Conservation (phyloP, 2,888 invertebrate genomes). For the Lomographa bimaculata region DNA sequence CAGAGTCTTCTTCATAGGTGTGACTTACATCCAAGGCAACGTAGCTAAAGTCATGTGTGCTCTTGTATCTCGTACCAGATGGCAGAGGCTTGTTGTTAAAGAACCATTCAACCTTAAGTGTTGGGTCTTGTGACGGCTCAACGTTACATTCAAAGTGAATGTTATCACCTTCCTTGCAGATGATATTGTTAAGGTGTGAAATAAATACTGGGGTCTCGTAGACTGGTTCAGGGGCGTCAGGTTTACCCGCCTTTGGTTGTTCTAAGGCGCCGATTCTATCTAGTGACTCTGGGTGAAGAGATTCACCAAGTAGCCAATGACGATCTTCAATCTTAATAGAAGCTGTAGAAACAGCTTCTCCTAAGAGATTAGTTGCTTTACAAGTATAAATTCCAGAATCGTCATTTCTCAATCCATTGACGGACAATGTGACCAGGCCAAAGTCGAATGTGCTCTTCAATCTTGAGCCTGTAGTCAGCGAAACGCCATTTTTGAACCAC, state of each 20-base stretch:
- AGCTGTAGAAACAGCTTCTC: constrained; percentile 97
- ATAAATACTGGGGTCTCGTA: constrained; percentile 95
- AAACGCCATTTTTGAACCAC: constrained; percentile 96
- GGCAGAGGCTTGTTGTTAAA: constrained; percentile 95
- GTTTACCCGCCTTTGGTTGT: constrained; percentile 87
- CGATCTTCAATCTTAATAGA: constrained; percentile 94
- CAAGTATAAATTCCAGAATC: constrained; percentile 98
- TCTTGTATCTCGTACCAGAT: constrained; percentile 94
- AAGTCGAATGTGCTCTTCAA: constrained; percentile 98
- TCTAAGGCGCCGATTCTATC: constrained; percentile 94
- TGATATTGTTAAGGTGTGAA: constrained; percentile 94
- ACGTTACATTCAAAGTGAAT: constrained; percentile 96
- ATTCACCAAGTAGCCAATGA: constrained; percentile 94
- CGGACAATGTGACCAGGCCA: constrained; percentile 96
- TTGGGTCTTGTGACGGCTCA: constrained; percentile 95
- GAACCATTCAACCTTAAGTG: constrained; percentile 97
- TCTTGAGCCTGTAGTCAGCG: constrained; percentile 93
- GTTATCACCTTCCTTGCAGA: constrained; percentile 93
- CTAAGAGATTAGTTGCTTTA: constrained; percentile 95
- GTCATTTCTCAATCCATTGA: constrained; percentile 93
- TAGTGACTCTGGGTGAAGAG: constrained; percentile 94
- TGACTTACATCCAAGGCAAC: constrained; percentile 95
- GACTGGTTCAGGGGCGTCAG: constrained; percentile 88
- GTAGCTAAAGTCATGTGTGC: constrained; percentile 97
- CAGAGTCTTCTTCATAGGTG: constrained; percentile 95